Percentiles rank a stretch among this genome's conserved stretches.
Conservation (phyloP, 2,113 vertebrate species). For the Sterna hirundo region DNA sequence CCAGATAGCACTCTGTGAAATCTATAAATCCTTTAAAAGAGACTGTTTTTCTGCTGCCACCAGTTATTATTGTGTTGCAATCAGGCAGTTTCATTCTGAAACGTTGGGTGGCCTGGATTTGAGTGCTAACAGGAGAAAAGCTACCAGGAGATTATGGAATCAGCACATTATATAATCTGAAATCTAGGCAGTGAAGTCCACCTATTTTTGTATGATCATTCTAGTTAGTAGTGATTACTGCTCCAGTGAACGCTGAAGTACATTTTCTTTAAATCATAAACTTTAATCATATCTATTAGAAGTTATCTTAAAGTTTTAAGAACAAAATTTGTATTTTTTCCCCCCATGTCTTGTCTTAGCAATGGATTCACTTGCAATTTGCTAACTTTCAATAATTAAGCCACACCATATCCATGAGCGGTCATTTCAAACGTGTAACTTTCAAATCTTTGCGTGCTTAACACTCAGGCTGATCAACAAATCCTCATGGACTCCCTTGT, state of each 20-base stretch:
- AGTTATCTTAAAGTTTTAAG: neutral
- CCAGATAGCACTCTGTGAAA: conserved; percentile 48
- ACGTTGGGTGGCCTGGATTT: neutral
- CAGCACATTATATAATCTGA: neutral
- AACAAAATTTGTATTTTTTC: neutral
- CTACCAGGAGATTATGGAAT: neutral
- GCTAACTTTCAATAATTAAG: neutral
- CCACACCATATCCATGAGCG: neutral
- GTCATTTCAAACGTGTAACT: neutral
- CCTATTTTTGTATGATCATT: neutral
- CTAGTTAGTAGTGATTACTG: neutral
- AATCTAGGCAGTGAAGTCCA: neutral
- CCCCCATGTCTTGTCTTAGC: neutral
- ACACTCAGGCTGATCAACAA: neutral
- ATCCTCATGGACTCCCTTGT: neutral
- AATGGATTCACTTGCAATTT: neutral
- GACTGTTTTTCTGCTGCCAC: conserved; percentile 27
- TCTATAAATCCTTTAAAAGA: conserved; percentile 62
- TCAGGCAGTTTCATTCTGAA: conserved; percentile 53
- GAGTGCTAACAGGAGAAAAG: neutral
- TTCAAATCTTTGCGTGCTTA: neutral
- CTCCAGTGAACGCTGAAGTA: neutral
- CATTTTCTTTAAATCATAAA: neutral
- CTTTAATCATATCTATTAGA: neutral
- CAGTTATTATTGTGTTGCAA: conserved; percentile 27